Evolutionary conservation across 2,113 vertebrate genomes (phyloP).

Genomic region (Danio rerio): GRCz12tu NC_133181.1:5175001-5175500

Average conservation of each 20-base stretch:
- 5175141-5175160: conserved; percentile 10
- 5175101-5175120: neutral
- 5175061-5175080: conserved; percentile 15
- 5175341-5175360: conserved; percentile 49
- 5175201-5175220: conserved; percentile 31
- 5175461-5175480: too few species aligned
- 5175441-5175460: too few species aligned
- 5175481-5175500: too few species aligned
- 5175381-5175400: conserved; percentile 56
- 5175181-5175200: conserved; percentile 16
- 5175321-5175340: conserved; percentile 71
- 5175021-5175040: neutral
- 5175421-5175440: neutral
- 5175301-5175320: conserved; percentile 66
- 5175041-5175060: neutral
- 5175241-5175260: conserved; percentile 59
- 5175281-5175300: conserved; percentile 69
- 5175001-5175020: conserved; percentile 27
- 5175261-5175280: conserved; percentile 71
- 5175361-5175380: conserved; percentile 67
- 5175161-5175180: neutral
- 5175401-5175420: neutral
- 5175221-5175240: conserved; percentile 48
- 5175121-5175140: conserved; percentile 6
- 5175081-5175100: conserved; percentile 13